These are phyloP conservation scores for Hippopotamyrus pictus DNA, from an alignment of 2,797 vertebrate genomes.

Conservation along the genomic window DNA sequence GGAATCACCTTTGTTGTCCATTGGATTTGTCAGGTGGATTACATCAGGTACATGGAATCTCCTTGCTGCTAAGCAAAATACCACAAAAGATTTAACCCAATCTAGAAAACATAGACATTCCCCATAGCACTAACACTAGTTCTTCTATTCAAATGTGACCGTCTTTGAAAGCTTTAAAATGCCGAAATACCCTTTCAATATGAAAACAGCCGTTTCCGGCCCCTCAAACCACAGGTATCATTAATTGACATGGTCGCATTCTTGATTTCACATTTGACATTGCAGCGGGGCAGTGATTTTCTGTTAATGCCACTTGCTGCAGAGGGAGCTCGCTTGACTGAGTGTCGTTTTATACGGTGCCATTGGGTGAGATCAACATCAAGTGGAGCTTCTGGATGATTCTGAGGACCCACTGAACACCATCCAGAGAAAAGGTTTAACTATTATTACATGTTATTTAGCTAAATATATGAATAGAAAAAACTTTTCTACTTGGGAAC, in stretches of 20 bases:
- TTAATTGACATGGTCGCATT: neutral
- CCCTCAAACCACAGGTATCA: neutral
- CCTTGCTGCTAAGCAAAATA: neutral
- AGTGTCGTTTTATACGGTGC: neutral
- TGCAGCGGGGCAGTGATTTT: neutral
- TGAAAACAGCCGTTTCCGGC: neutral
- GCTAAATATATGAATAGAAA: neutral
- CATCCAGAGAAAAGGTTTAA: neutral
- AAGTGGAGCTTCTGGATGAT: neutral
- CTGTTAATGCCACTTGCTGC: neutral
- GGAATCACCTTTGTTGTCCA: neutral
- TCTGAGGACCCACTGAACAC: neutral
- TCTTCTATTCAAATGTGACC: neutral
- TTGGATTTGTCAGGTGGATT: neutral
- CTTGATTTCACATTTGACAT: neutral
- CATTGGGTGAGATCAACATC: neutral
- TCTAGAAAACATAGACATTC: neutral
- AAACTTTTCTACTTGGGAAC: neutral
- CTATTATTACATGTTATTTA: neutral
- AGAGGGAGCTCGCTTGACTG: neutral
- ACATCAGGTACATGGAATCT: neutral
- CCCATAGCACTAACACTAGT: neutral
- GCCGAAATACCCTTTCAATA: neutral
- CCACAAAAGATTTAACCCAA: neutral
- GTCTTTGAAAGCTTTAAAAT: neutral